Conservation (phyloP, 1,140 invertebrate genomes). For the Mesaphorura yosii region DNA sequence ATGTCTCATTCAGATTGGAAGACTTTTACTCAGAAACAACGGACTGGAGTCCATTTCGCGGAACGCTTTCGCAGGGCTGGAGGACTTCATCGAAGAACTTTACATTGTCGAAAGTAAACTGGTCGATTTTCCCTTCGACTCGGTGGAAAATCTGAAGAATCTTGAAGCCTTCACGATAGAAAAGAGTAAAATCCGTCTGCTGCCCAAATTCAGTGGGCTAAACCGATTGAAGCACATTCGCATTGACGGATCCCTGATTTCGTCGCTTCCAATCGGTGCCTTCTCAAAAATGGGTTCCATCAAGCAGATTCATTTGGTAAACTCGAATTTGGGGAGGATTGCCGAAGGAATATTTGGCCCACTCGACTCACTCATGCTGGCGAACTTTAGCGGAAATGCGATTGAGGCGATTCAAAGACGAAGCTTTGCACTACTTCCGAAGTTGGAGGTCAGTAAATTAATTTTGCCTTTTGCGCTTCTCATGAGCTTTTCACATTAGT, state of each 20-base stretch:
- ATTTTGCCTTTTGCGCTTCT: too few species aligned
- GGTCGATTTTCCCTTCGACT: slow-evolving; percentile 60
- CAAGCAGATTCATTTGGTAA: slow-evolving; percentile 60
- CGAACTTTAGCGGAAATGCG: slow-evolving; percentile 66
- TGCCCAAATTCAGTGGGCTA: slow-evolving; percentile 32
- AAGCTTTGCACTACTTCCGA: slow-evolving; percentile 55
- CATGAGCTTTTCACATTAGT: neutral
- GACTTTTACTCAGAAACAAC: slow-evolving; percentile 70
- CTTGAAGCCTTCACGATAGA: slow-evolving; percentile 60
- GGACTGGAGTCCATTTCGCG: slow-evolving; percentile 64
- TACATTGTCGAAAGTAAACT: slow-evolving; percentile 71
- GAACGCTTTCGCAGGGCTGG: slow-evolving; percentile 60
- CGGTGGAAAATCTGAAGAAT: slow-evolving; percentile 56
- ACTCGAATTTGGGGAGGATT: slow-evolving; percentile 48
- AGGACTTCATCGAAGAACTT: slow-evolving; percentile 62
- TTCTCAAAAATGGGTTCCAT: slow-evolving; percentile 59
- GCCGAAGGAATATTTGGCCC: slow-evolving; percentile 61
- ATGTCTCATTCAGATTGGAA: slow-evolving; percentile 33
- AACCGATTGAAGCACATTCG: slow-evolving; percentile 36
- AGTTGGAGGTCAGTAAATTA: slow-evolving; percentile 42
- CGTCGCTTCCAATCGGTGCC: slow-evolving; percentile 54
- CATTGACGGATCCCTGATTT: slow-evolving; percentile 54
- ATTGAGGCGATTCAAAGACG: slow-evolving; percentile 66
- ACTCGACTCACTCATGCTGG: slow-evolving; percentile 53
- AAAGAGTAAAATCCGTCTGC: slow-evolving; percentile 28